Base-by-base conservation (phyloP, 1,140 invertebrate species). In the Microplitis mediator region DNA sequence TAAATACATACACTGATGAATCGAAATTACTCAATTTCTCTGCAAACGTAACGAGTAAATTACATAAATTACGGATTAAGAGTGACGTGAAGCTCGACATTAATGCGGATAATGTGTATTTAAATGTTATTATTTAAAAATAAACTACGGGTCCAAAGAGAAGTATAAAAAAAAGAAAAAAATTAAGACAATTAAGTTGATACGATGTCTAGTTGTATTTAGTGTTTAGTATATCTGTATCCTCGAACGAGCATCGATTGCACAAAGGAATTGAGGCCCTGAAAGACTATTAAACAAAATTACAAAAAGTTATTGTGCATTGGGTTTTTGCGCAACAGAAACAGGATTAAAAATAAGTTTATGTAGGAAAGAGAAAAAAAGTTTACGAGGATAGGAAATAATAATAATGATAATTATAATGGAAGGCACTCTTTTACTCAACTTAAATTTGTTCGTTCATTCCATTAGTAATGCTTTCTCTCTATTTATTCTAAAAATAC, bases 301-400 rank as follows among this genome's bases (percentile, higher is more conserved):
- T 58, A 69, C 56, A 69, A 69, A 56, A 56, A 69, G 34, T 69
- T 69, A n/a, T 69, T 69, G 68, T 56, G 45, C 68, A 62, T 56
- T 69, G 68, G 39, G 58, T 69, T 69, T 69, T 60, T 56, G 68
- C 58, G 35, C 16, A 56, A 58, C 31, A 61, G 6, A 45, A 45
- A 45, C 6, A 45, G 39, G 39, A 45, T 45, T 45, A 9, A 9
- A 45, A 45, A 45, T 45, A 45, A 45, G 39, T 45, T 45, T 45
- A 45, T 9, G 6, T 6, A 45, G 39, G 1, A 69, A 69, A 50
- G 45, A 14, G 39, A 11, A 2, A 23, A 69, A 36, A 58, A 35
- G 8, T 45, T 45, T 45, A 69, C 52, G 35, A 69, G 56, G 36
- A 69, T 35, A 69, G 35, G 31, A 69, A 23, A 35, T 58, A 56